These are phyloP conservation scores for Eleginops maclovinus DNA, from an alignment of 2,113 vertebrate species.

Conservation along the genomic window DNA sequence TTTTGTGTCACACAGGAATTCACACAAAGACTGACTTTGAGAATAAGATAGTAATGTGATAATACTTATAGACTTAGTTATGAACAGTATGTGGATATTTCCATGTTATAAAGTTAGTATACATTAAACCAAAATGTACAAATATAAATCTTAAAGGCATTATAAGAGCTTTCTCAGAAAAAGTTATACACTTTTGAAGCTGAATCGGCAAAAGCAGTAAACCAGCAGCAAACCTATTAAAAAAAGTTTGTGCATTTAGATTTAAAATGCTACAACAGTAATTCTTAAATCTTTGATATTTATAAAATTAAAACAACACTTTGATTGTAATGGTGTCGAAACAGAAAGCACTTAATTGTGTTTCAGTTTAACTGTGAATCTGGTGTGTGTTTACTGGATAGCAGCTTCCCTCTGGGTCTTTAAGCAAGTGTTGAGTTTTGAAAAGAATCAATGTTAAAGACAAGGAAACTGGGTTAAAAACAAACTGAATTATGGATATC, in stretches of 20 bases:
- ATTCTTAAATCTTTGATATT: neutral
- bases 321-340: slow-evolving; percentile 13
- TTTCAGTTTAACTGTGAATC: neutral
- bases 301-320: neutral
- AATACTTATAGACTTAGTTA: neutral
- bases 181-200: too few species aligned
- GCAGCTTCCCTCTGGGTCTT: neutral
- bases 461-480: slow-evolving; percentile 4
- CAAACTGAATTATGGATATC: slow-evolving; percentile 34
- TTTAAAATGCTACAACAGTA: neutral
- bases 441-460: slow-evolving; percentile 22
- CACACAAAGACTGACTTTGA: neutral
- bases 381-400: neutral
- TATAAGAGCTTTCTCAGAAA: neutral
- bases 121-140: neutral
- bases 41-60: neutral
- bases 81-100: neutral
- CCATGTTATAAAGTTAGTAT: neutral
- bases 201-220: too few species aligned
- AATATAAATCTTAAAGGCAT: neutral
- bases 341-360: neutral
- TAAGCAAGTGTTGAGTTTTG: slow-evolving; percentile 19
- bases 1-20: neutral
- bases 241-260: neutral
- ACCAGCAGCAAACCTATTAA: neutral